Evolutionary conservation across 2,113 vertebrate species (phyloP).

Genomic region (Opisthocomus hoazin): DNA sequence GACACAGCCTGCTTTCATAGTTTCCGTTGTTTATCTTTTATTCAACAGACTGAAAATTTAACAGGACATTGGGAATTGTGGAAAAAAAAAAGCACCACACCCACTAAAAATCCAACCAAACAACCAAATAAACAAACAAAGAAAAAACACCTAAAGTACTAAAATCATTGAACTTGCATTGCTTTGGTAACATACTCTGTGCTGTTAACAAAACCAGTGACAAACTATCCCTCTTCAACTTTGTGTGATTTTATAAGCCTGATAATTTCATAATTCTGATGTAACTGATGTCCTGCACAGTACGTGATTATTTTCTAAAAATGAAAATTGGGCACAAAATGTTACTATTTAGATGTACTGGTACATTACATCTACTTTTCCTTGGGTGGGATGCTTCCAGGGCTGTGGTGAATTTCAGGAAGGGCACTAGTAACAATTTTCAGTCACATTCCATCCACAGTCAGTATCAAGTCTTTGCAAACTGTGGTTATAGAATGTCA

Average conservation of each 20-base stretch:
- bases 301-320: background rate
- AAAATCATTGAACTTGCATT: background rate
- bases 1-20: background rate
- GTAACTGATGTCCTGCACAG: background rate
- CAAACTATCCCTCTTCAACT: background rate
- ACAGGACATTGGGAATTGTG: background rate
- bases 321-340: background rate
- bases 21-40: background rate
- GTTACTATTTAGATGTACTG: background rate
- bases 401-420: background rate
- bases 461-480: background rate
- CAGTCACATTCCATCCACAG: accelerated
- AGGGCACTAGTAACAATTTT: background rate
- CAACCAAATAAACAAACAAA: background rate
- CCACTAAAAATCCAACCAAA: background rate
- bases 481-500: background rate
- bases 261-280: background rate
- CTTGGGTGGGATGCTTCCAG: background rate
- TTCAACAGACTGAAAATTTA: background rate
- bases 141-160: background rate
- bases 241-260: background rate
- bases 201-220: background rate
- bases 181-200: background rate
- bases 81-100: background rate
- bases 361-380: background rate